Conservation (phyloP, 2,113 vertebrate species). For the Bucco capensis region DNA sequence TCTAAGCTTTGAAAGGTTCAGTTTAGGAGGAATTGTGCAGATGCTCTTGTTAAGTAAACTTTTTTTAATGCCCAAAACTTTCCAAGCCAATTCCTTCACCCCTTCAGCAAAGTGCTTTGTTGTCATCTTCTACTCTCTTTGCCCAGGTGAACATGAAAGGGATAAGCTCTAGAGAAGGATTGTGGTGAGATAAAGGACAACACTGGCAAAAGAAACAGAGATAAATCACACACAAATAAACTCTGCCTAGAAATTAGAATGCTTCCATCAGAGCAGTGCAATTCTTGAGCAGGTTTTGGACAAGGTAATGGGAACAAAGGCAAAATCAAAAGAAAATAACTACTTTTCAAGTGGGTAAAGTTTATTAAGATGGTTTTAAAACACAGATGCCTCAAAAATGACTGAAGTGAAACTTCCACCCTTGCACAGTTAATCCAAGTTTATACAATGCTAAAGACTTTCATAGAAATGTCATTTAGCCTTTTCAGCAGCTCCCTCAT, state of each 20-base stretch:
- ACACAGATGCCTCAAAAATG: not conserved
- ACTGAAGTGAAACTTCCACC: not conserved
- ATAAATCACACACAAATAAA: not conserved
- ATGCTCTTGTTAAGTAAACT: not conserved
- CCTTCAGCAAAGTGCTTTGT: not conserved
- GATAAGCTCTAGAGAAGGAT: not conserved
- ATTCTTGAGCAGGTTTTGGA: not conserved
- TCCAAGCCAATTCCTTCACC: not conserved
- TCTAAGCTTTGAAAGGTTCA: not conserved
- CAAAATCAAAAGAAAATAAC: not conserved
- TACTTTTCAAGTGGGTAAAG: not conserved
- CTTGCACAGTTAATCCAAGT: not conserved
- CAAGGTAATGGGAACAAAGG: not conserved
- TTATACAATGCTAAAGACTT: constrained; percentile 22
- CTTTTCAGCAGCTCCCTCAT: constrained; percentile 3
- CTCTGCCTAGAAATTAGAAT: not conserved
- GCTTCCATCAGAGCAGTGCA: not conserved
- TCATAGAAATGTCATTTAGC: constrained; percentile 4
- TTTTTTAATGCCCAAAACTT: not conserved
- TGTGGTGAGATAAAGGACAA: not conserved
- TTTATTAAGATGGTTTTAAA: not conserved
- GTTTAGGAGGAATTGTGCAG: not conserved
- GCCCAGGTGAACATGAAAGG: not conserved
- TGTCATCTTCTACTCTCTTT: not conserved
- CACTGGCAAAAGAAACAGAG: not conserved